Percentiles rank a stretch among this genome's conserved stretches.
Evolutionary conservation across 2,888 invertebrate species (phyloP).

Genomic region (Stictocephala bisonia): DNA sequence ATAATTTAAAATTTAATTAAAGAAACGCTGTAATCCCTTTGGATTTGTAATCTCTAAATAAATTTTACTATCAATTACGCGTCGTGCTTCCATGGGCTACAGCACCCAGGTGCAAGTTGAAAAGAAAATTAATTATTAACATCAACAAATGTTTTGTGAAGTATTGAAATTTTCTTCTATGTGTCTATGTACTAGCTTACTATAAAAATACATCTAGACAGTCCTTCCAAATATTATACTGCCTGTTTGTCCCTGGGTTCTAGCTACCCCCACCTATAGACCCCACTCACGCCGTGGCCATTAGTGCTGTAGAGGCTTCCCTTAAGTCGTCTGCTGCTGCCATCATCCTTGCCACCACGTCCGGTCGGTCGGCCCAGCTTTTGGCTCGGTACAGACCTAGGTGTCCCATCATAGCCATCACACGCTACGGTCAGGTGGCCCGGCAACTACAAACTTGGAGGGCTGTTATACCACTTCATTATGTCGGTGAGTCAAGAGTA

Average conservation of each 20-base stretch:
- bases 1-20: no score
- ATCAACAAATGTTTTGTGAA: no score
- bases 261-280: conserved; percentile 70
- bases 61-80: no score
- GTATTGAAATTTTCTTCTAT: no score
- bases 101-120: no score
- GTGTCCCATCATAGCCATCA: conserved; percentile 81
- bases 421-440: conserved; percentile 75
- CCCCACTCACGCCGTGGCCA: conserved; percentile 75
- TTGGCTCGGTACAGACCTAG: conserved; percentile 76
- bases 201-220: no score
- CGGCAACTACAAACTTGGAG: conserved; percentile 76
- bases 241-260: background rate
- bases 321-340: conserved; percentile 76
- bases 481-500: conserved; percentile 67
- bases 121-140: no score
- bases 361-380: conserved; percentile 77
- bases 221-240: no score
- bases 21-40: no score
- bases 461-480: conserved; percentile 74
- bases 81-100: no score
- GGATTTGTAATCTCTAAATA: no score
- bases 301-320: conserved; percentile 80
- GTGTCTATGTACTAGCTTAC: no score
- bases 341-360: conserved; percentile 82